These are phyloP conservation scores for Synchiropus splendidus DNA, from an alignment of 2,113 vertebrate genomes.

Conservation along the genomic window DNA sequence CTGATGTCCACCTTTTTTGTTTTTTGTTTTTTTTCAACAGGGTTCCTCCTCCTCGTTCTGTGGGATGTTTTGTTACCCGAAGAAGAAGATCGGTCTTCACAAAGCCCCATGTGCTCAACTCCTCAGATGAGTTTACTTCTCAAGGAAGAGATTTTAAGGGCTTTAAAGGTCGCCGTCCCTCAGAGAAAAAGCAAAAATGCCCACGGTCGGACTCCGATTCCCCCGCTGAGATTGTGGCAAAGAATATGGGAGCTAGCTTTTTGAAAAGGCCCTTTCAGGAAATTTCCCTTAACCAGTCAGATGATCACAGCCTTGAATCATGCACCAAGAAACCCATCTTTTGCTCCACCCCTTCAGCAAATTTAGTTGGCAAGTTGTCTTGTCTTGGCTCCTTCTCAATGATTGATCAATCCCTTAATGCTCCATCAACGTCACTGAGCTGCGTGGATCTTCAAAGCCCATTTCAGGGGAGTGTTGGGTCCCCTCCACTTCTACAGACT, in stretches of 20 bases:
- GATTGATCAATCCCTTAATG: constrained; percentile 12
- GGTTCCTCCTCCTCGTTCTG: constrained; percentile 12
- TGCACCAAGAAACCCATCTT: constrained; percentile 41
- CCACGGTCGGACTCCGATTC: neutral
- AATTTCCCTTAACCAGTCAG: constrained; percentile 31
- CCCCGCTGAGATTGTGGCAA: constrained; percentile 23
- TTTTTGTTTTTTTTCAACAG: constrained; percentile 11
- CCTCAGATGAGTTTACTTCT: constrained; percentile 50
- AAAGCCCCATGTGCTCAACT: constrained; percentile 30
- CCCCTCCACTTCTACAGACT: neutral
- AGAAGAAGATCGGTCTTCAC: constrained; percentile 12
- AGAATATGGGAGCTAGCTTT: constrained; percentile 2
- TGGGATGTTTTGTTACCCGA: constrained; percentile 42
- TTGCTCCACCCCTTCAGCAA: constrained; percentile 54
- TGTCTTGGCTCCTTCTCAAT: constrained; percentile 2
- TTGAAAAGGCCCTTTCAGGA: constrained; percentile 15
- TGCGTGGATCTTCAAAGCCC: constrained; percentile 5
- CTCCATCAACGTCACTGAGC: constrained; percentile 17
- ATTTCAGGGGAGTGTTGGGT: constrained; percentile 14
- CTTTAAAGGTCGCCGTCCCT: too few relatives aligned
- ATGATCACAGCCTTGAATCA: constrained; percentile 18
- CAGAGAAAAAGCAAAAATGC: neutral
- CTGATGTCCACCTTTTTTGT: too few relatives aligned
- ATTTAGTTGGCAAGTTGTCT: constrained; percentile 1
- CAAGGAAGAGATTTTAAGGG: too few relatives aligned